A percentile compares a stretch with the other conserved stretches of the same genome.
Conservation (phyloP, 2,888 invertebrate genomes). For the Lissocephala sabroskyi region DNA sequence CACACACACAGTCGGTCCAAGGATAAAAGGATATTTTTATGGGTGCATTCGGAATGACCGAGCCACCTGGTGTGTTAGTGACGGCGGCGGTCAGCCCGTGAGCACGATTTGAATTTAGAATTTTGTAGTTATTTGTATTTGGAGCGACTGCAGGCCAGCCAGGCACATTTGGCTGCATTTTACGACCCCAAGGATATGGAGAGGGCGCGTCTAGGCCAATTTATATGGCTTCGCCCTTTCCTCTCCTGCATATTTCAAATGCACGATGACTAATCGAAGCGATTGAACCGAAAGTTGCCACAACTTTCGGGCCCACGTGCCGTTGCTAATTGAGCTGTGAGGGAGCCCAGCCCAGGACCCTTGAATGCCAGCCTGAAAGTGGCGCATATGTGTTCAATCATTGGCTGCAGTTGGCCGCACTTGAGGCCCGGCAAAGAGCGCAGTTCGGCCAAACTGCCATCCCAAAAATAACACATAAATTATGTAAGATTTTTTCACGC, state of each 20-base stretch:
- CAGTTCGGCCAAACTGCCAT: conserved; percentile 38
- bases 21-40: conserved; percentile 63
- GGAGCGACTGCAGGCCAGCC: neutral
- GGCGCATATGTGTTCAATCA: conserved; percentile 39
- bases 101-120: conserved; percentile 40
- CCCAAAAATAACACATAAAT: conserved; percentile 58
- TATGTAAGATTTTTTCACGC: conserved; percentile 31
- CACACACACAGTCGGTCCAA: conserved; percentile 39
- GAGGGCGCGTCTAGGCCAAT: conserved; percentile 27
- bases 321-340: conserved; percentile 37
- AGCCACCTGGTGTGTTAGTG: conserved; percentile 26
- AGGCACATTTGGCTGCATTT: conserved; percentile 24
- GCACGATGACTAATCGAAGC: conserved; percentile 1
- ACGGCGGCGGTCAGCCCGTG: neutral
- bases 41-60: conserved; percentile 14
- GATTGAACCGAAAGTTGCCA: neutral
- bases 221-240: conserved; percentile 20
- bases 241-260: too few species aligned
- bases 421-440: conserved; percentile 27
- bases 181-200: conserved; percentile 20
- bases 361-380: conserved; percentile 13
- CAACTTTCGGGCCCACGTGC: neutral
- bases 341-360: too few species aligned
- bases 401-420: conserved; percentile 30
- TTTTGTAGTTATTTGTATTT: too few species aligned